Conservation (phyloP, 2,888 invertebrate species). For the Conomelus anceps region DNA sequence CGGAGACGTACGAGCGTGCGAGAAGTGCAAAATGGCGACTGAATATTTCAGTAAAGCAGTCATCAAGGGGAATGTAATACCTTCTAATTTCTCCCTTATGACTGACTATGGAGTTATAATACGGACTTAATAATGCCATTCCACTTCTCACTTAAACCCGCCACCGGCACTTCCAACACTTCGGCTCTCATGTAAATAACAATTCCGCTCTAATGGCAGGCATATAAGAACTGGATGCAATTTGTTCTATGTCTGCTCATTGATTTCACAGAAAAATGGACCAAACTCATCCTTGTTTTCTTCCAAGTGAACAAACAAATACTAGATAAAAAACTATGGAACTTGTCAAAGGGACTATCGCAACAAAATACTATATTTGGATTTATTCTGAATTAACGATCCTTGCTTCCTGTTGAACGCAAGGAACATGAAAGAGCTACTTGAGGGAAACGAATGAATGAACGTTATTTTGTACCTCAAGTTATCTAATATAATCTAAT, state of each 20-base stretch:
- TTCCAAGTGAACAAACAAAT: no score
- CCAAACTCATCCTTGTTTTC: no score
- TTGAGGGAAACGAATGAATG: no score
- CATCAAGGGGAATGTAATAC: conserved; percentile 11
- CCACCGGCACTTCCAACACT: not conserved
- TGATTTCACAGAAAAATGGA: not conserved
- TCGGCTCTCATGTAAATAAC: not conserved
- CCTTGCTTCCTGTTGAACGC: no score
- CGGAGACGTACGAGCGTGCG: not conserved
- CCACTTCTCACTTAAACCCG: not conserved
- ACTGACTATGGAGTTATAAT: conserved; percentile 9
- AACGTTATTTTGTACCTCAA: no score
- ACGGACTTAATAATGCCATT: conserved; percentile 1
- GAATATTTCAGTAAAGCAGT: conserved; percentile 1
- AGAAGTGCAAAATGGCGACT: not conserved
- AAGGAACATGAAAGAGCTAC: no score
- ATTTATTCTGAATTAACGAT: no score
- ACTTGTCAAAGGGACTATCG: no score
- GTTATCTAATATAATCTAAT: no score
- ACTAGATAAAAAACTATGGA: no score
- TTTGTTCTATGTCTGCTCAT: not conserved
- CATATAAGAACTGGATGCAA: not conserved
- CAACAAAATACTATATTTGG: no score
- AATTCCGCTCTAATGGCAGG: not conserved
- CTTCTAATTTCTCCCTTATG: conserved; percentile 13